A percentile compares a stretch with the other conserved stretches of the same genome.
These are phyloP conservation scores for Melanostoma scalare DNA, from an alignment of 2,888 invertebrate species.

Conservation along the genomic window DNA sequence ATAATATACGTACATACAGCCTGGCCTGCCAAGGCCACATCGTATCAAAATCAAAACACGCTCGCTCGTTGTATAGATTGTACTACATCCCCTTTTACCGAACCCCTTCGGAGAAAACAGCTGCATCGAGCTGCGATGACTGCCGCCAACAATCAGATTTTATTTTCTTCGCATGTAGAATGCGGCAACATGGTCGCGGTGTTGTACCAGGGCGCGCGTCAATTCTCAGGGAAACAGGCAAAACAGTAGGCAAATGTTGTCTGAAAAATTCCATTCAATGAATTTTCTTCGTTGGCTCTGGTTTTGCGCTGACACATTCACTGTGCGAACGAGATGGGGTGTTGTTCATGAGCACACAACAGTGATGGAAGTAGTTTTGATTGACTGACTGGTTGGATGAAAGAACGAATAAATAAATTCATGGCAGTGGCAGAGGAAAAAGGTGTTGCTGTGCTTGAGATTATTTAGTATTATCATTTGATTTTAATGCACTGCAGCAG, in stretches of 20 bases:
- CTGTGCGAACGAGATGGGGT: constrained; percentile 6
- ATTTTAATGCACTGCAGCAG: too few species aligned
- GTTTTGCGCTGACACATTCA: constrained; percentile 52
- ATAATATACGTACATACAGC: constrained; percentile 14
- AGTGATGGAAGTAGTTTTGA: neutral
- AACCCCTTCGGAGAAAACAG: constrained; percentile 28
- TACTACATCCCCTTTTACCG: constrained; percentile 18
- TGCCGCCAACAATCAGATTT: constrained; percentile 23
- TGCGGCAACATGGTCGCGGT: constrained; percentile 76
- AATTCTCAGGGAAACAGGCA: constrained; percentile 79
- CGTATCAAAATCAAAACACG: constrained; percentile 12
- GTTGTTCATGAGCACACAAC: neutral
- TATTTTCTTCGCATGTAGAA: constrained; percentile 46
- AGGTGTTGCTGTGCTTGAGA: constrained; percentile 27
- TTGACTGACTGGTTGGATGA: too few species aligned
- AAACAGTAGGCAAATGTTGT: constrained; percentile 72
- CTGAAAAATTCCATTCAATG: constrained; percentile 47
- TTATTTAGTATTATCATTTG: too few species aligned
- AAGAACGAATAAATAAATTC: too few species aligned
- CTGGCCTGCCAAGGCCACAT: constrained; percentile 41
- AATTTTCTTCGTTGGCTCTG: constrained; percentile 39
- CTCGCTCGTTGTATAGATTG: neutral
- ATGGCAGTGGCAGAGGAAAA: neutral
- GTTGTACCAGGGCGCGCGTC: constrained; percentile 81
- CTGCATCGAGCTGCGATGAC: constrained; percentile 4